Evolutionary conservation across 2,888 invertebrate species (phyloP), one percentile per base, ranked within the genome.

Genomic region (Dichetophora obliterata): DNA sequence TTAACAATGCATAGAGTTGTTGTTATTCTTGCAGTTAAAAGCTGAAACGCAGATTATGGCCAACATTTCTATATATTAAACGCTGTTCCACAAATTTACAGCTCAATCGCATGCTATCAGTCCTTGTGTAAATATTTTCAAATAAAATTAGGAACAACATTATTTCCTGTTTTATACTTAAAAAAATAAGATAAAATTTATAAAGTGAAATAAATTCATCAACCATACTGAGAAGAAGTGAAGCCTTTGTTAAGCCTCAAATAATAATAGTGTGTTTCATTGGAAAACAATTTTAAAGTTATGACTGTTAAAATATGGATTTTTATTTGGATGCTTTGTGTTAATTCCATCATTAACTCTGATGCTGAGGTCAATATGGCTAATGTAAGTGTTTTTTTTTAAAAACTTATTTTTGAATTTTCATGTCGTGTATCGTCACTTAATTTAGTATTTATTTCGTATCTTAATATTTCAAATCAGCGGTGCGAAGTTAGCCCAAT

Each of bases 281-380:
- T 54, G 14, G 5, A 16, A 19, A 69, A 65, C 8, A 65, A 19
- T 19, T 34, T 22, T 9, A 65, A 31, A 24, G 24, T 68, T 2
- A 5, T 48, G 22, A 11, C 50, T 14, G 22, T 22, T 1, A 81
- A 81, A 65, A 57, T 78, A n/a, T 78, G 77, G 75, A 65, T 80
- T 68, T 61, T 83, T 14, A 66, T 85, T 43, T 84, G 82, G 69
- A 71, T 84, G 14, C 76, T 82, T 37, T 80, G 80, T 63, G 80
- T 81, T 19, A 78, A 84, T 57, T 82, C 83, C 22, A 79, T 84
- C 34, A 63, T 82, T 61, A 82, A 83, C 77, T 80, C 77, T 27
- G 85, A 87, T 75, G 82, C 82, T 74, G 86, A 85, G 79, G 78
- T 82, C 72, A 84, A 83, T 71, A 75, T 82, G 78, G 78, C 81